Percentiles rank a stretch among this genome's conserved stretches.
Conservation (phyloP, 2,113 vertebrate species). For the Rafetus swinhoei region DNA sequence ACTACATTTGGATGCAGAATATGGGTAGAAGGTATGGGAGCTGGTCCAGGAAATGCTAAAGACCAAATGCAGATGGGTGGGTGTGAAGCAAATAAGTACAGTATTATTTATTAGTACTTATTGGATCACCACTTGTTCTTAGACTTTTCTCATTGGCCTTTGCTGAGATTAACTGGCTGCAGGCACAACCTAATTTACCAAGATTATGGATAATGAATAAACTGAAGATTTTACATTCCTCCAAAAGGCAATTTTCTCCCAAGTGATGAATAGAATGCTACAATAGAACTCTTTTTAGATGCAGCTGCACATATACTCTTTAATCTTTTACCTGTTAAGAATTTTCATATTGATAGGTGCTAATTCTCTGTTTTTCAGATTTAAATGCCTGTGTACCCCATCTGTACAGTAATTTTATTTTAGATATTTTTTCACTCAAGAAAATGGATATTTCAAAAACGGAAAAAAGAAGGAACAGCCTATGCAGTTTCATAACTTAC, state of each 20-base stretch:
- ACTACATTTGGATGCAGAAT: background rate
- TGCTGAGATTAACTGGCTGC: too few relatives aligned
- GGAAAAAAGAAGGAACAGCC: accelerated
- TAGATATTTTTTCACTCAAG: slow-evolving; percentile 13
- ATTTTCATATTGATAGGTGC: background rate
- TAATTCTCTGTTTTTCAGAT: slow-evolving; percentile 49
- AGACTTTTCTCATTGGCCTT: background rate
- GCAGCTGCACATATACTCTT: accelerated
- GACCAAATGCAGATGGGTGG: background rate
- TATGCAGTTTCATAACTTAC: accelerated
- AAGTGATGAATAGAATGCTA: background rate
- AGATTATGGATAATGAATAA: background rate
- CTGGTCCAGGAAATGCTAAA: background rate
- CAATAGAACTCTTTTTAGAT: background rate
- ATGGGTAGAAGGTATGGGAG: background rate
- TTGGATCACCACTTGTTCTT: background rate
- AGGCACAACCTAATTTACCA: background rate
- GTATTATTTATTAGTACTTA: background rate
- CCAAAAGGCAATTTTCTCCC: background rate
- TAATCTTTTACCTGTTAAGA: background rate
- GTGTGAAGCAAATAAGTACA: background rate
- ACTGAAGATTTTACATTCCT: background rate
- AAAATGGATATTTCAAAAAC: background rate
- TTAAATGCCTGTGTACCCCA: background rate
- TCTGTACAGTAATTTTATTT: slow-evolving; percentile 33